Evolutionary conservation across 23 tunicate species (phyloP).

Genomic region (Ciona savignyi): DNA sequence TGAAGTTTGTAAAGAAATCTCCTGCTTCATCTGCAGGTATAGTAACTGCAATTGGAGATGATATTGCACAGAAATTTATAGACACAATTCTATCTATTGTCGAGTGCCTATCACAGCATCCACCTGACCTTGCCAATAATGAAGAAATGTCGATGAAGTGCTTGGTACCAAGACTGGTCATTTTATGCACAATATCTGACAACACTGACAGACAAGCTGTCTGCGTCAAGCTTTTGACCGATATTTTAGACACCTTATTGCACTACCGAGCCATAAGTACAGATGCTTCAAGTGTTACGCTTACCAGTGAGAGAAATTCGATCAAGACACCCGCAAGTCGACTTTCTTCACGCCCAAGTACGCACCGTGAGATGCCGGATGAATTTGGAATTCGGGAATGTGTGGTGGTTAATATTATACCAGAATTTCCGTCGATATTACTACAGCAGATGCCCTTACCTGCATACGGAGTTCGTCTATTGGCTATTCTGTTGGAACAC

Average conservation of each 20-base stretch:
- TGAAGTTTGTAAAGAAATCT: constrained; percentile 53
- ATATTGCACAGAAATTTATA: constrained; percentile 60
- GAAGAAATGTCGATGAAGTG: constrained; percentile 65
- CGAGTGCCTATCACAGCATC: constrained; percentile 88
- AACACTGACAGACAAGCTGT: constrained; percentile 61
- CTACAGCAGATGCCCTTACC: constrained; percentile 66
- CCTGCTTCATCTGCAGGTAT: constrained; percentile 21
- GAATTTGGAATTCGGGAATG: constrained; percentile 38
- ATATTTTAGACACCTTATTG: constrained; percentile 55
- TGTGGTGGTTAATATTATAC: constrained; percentile 35
- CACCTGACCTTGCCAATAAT: constrained; percentile 62
- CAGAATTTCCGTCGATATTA: constrained; percentile 66
- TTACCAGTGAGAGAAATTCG: neutral
- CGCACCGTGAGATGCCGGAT: constrained; percentile 47
- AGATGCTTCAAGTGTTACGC: neutral
- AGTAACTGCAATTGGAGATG: constrained; percentile 63
- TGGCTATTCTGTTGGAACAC: constrained; percentile 64
- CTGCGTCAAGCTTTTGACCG: constrained; percentile 77
- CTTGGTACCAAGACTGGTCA: constrained; percentile 60
- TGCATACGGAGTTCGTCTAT: constrained; percentile 59
- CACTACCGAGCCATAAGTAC: constrained; percentile 51
- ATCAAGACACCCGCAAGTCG: constrained; percentile 43
- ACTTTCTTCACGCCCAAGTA: constrained; percentile 13
- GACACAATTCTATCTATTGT: constrained; percentile 70
- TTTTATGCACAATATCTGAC: constrained; percentile 49